Base-by-base conservation (phyloP, 1,140 invertebrate species). In the Pinna nobilis region DNA sequence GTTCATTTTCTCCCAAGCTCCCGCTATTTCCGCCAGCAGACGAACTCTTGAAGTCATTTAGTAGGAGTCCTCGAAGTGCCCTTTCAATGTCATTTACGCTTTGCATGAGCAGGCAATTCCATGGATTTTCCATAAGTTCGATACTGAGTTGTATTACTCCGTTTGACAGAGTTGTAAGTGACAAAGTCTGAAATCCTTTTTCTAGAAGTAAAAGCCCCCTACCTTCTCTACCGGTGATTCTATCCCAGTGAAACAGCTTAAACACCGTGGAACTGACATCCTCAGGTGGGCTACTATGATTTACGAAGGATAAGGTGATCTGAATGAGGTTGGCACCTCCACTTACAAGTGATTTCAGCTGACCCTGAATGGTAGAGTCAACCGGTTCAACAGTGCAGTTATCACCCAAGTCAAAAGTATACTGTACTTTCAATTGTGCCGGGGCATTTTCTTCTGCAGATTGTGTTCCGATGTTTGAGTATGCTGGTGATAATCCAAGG, bases 181-280 rank as follows among this genome's bases (percentile, higher is more conserved):
- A 84, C 63, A 81, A 70, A 39, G 80, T 69, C n/a, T 77, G 74
- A 51, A 80, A 84, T 59, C 78, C 77, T n/a, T 78, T 74, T 9
- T 76, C 77, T 50, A 84, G 55, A 47, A 78, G 73, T 41, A 83
- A 67, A 11, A 84, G 50, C 18, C 74, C 79, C 50, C 74, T 63
- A 23, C 81, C 83, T 28, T 81, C 76, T 33, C 75, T 53, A 23
- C 80, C 68, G 6, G 70, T 71, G 28, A 72, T 72, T 1, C 77
- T 23, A 6, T 72, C 72, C 74, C 75, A 79, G 39, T 39, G 44
- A n/a, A 66, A 30, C 5, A 72, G 75, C 2, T 55, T 64, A 63
- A 65, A 66, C 6, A 53, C 23, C 6, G 20, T 39, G 3, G 33
- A 28, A n/a, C n/a, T 44, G 39, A n/a, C n/a, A n/a, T n/a, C n/a